Percentiles rank a stretch among this genome's conserved stretches.
Evolutionary conservation across 2,113 vertebrate genomes (phyloP).

Genomic region (Nansenia antarctica): DNA sequence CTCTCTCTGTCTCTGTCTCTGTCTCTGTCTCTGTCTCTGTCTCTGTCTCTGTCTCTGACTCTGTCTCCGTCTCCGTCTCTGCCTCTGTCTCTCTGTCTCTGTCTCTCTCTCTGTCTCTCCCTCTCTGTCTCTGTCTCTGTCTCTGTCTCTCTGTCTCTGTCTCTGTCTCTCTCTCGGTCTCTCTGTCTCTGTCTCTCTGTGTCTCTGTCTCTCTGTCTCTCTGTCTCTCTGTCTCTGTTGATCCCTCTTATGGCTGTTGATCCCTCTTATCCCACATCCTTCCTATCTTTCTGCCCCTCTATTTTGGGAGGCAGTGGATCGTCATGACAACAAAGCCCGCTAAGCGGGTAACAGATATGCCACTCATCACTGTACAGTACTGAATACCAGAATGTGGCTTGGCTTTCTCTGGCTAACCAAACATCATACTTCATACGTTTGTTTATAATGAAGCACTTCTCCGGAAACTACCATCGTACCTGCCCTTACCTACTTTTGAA

Average conservation of each 20-base stretch:
- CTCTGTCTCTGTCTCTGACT: slow-evolving; percentile 27
- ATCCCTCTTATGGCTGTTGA: not conserved
- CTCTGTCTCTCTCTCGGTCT: slow-evolving; percentile 20
- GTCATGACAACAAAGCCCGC: not conserved
- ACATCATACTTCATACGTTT: too few relatives aligned
- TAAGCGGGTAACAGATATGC: not conserved
- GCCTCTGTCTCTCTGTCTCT: slow-evolving; percentile 6
- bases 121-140: not conserved
- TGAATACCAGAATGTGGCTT: not conserved
- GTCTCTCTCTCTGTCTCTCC: not conserved
- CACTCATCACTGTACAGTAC: not conserved
- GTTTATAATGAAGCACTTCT: too few relatives aligned
- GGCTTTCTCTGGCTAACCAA: too few relatives aligned
- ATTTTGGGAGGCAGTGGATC: not conserved
- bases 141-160: slow-evolving; percentile 19
- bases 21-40: too few relatives aligned
- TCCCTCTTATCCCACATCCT: not conserved
- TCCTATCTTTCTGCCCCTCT: not conserved
- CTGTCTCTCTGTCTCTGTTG: not conserved
- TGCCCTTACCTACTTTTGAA: too few relatives aligned
- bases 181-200: not conserved
- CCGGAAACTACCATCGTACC: too few relatives aligned
- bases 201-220: not conserved
- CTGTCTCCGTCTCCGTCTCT: too few relatives aligned
- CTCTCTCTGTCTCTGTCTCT: too few relatives aligned